phyloP scores from a whole-genome alignment of 2,797 vertebrate species.

The Erpetoichthys calabaricus region DNA sequence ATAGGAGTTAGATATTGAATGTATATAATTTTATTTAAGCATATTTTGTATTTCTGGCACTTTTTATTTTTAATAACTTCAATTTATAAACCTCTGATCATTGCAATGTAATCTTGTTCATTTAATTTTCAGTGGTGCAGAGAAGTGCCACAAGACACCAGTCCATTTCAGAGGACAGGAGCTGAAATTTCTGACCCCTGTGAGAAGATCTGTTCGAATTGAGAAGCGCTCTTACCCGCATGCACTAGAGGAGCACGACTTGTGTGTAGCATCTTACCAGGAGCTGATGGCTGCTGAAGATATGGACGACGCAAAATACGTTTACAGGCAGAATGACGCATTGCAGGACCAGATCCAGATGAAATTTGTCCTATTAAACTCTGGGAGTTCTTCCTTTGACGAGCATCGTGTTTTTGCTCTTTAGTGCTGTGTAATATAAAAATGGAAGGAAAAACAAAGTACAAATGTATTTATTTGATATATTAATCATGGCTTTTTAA shows the following conservation, averaged over 20 bases:
- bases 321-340: conserved; percentile 53
- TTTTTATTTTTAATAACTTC: too few species aligned
- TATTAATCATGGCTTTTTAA: too few species aligned
- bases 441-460: too few species aligned
- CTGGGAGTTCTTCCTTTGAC: too few species aligned
- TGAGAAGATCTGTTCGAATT: conserved; percentile 67
- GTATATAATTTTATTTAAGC: too few species aligned
- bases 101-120: too few species aligned
- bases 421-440: too few species aligned
- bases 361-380: conserved; percentile 14
- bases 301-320: conserved; percentile 25
- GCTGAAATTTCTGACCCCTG: conserved; percentile 68
- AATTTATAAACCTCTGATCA: too few species aligned
- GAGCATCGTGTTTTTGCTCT: too few species aligned
- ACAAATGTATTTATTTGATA: too few species aligned
- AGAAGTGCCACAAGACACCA: conserved; percentile 24
- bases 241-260: conserved; percentile 64
- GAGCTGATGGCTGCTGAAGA: conserved; percentile 51
- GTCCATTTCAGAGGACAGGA: conserved; percentile 34
- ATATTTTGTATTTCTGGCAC: too few species aligned
- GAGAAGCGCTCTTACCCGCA: conserved; percentile 44
- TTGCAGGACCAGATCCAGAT: conserved; percentile 40
- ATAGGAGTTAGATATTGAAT: too few species aligned
- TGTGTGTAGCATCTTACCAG: conserved; percentile 57
- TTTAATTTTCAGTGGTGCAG: conserved; percentile 10